phyloP scores from a whole-genome alignment of 2,888 invertebrate species.

The Caradrina kadenii region DNA sequence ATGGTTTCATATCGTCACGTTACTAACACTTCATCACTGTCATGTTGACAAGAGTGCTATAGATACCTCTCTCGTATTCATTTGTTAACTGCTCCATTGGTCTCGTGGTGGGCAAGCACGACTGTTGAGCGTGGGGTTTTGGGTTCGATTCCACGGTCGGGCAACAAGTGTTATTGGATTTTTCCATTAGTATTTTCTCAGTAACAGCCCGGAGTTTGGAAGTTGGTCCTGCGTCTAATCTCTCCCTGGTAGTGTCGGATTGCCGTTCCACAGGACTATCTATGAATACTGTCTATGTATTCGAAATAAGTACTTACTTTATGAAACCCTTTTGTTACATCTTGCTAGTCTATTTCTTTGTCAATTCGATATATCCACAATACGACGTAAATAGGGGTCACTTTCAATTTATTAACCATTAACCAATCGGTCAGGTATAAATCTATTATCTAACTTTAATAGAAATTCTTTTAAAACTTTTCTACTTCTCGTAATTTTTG shows the following conservation, averaged over 20 bases:
- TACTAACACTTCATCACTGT: slow-evolving; percentile 43
- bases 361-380: background rate
- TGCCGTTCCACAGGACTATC: too few species aligned
- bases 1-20: slow-evolving; percentile 29
- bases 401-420: slow-evolving; percentile 1
- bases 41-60: slow-evolving; percentile 30
- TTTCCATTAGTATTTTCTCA: too few species aligned
- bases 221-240: too few species aligned
- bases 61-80: slow-evolving; percentile 5
- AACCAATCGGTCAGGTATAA: slow-evolving; percentile 10
- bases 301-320: background rate
- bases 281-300: background rate
- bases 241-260: too few species aligned
- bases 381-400: background rate
- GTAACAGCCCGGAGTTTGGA: too few species aligned
- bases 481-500: background rate
- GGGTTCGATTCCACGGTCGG: too few species aligned
- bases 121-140: too few species aligned
- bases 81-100: too few species aligned
- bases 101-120: too few species aligned
- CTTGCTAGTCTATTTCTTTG: background rate
- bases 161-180: too few species aligned
- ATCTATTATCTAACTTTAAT: slow-evolving; percentile 8
- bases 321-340: background rate
- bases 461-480: background rate